Evolutionary conservation across 2,113 vertebrate genomes (phyloP), one percentile per base, ranked within the genome.

Genomic region (Sula dactylatra): DNA sequence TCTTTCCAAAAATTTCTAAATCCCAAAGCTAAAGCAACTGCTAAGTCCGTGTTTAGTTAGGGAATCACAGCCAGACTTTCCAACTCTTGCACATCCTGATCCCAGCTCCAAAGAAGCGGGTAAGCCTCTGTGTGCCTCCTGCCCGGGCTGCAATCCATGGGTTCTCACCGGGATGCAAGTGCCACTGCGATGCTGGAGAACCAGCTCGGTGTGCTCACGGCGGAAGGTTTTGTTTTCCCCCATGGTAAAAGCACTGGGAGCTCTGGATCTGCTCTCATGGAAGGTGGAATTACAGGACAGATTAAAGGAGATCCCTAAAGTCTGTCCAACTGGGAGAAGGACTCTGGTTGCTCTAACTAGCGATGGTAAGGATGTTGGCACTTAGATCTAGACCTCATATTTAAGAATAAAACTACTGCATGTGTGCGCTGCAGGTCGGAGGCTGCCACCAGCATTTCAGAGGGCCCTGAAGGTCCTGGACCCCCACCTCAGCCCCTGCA

Each of bases 351-450:
- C 25, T 62, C 49, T 32, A 7, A 31, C 25, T 4, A n/a, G 14
- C 47, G 11, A 11, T 4, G 22, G 24, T 34, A 34, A 70, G 56
- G 80, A 9, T 71, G 44, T 11, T 24, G 29, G 49, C 36, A 11
- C 61, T 76, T 32, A 16, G 44, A 22, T 21, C 22, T 31, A 8
- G 5, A 3, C 21, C 73, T 50, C 20, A 1, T 17, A 21, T 47
- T 47, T 49, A 44, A 81, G 31, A 31, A 38, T 24, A 31, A 55
- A 67, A 7, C 34, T 31, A 16, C 3, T 45, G 22, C 61, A 62
- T 44, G 44, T 6, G 36, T 40, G 31, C 4, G 1, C 16, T 7
- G 15, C 0, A 3, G 42, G 44, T 36, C 11, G 4, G 54, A 50
- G 36, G 44, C 49, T 65, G 84, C 40, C 19, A 34, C 19, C n/a